Evolutionary conservation across 2,888 invertebrate species (phyloP).

Genomic region (Nephrotoma appendiculata): DNA sequence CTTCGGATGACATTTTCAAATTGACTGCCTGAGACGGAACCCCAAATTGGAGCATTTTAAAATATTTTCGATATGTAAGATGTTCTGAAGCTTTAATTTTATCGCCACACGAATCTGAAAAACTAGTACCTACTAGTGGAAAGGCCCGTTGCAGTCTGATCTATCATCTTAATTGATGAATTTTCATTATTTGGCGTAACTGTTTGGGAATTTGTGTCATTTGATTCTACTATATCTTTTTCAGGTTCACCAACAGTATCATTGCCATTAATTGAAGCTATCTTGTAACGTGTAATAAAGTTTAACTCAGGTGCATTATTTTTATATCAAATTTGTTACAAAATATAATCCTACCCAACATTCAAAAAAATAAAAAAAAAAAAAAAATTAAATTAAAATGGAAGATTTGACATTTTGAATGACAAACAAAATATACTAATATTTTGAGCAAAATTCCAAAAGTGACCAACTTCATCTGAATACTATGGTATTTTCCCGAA

Average conservation of each 20-base stretch:
- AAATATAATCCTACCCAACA: constrained; percentile 13
- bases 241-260: not conserved
- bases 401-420: no score
- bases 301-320: not conserved
- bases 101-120: not conserved
- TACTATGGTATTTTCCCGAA: no score
- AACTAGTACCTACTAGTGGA: not conserved
- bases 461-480: no score
- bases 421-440: no score
- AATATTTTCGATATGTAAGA: constrained; percentile 58
- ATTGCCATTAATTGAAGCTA: not conserved
- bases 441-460: no score
- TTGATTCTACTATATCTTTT: not conserved
- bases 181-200: not conserved
- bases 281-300: not conserved
- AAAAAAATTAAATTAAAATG: no score
- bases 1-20: constrained; percentile 67
- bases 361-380: no score
- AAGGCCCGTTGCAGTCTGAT: not conserved
- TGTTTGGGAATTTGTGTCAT: not conserved
- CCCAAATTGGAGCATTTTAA: constrained; percentile 82
- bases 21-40: constrained; percentile 72
- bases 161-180: not conserved
- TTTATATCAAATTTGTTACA: not conserved
- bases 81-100: constrained; percentile 36